A percentile compares a stretch with the other conserved stretches of the same genome.
These are phyloP conservation scores for Peromyscus leucopus DNA, from an alignment of 2,113 vertebrate species.

Conservation along the genomic window DNA sequence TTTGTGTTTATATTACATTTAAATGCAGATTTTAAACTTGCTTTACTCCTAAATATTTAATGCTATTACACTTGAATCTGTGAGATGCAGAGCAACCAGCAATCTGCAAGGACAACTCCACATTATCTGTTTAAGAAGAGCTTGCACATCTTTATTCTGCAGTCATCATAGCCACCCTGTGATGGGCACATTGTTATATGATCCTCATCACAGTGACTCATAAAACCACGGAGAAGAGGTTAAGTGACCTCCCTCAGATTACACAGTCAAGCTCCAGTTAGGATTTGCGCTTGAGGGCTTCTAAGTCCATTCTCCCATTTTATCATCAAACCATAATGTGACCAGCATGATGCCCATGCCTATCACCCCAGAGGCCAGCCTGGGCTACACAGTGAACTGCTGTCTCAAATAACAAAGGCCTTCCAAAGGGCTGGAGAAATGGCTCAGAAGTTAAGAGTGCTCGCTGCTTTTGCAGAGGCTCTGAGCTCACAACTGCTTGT, in stretches of 20 bases:
- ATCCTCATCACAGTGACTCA: background rate
- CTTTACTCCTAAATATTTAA: conserved; percentile 77
- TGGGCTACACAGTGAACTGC: background rate
- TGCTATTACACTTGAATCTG: conserved; percentile 61
- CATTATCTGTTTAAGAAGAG: background rate
- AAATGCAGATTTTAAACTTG: conserved; percentile 69
- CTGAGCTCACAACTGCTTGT: background rate
- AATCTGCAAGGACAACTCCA: background rate
- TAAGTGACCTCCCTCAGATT: background rate
- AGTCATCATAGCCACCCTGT: background rate
- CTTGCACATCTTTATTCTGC: background rate
- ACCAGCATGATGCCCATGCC: no score
- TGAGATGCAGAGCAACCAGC: conserved; percentile 52
- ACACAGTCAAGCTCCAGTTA: background rate
- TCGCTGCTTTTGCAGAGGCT: background rate
- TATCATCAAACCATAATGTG: background rate
- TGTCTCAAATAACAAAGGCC: background rate
- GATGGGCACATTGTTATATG: no score
- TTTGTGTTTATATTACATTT: conserved; percentile 56
- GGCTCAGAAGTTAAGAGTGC: background rate
- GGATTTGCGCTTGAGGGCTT: background rate
- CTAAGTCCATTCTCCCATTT: background rate
- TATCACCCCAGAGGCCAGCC: background rate
- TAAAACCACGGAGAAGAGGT: background rate
- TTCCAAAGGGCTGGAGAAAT: background rate